Conservation (phyloP, 2,888 invertebrate genomes). For the Lepetodrilus schrolli region DNA sequence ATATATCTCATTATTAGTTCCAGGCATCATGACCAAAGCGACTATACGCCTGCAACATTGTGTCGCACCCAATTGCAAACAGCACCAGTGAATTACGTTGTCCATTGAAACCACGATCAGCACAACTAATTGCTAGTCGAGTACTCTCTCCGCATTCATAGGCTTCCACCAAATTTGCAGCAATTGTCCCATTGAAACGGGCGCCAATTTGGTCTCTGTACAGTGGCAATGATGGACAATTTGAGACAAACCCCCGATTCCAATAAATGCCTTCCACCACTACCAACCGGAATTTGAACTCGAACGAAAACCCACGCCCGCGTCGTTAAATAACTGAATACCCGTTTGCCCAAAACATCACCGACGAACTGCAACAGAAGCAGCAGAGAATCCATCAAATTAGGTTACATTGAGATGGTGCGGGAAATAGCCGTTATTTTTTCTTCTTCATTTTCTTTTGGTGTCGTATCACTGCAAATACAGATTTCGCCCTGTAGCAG, state of each 20-base stretch:
- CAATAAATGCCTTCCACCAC: neutral
- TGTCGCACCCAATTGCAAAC: no score
- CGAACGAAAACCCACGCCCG: conserved; percentile 14
- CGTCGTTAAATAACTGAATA: conserved; percentile 1
- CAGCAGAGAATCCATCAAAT: neutral
- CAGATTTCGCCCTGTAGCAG: conserved; percentile 19
- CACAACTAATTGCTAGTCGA: no score
- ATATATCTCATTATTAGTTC: no score
- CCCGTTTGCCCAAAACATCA: neutral
- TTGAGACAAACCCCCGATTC: neutral
- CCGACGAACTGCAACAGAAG: no score
- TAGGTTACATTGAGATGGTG: conserved; percentile 9
- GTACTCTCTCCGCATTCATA: no score
- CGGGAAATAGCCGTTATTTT: neutral
- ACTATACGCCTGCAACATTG: no score
- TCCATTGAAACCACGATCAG: no score
- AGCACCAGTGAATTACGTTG: no score
- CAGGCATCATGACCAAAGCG: no score
- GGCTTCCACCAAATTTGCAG: neutral
- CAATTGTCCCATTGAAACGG: neutral
- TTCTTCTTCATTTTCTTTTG: no score
- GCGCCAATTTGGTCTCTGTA: conserved; percentile 25
- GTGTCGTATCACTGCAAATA: neutral
- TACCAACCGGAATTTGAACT: neutral
- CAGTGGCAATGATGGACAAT: neutral